Evolutionary conservation across 2,113 vertebrate genomes (phyloP).

Genomic region (Petrocephalus microphthalmus): DNA sequence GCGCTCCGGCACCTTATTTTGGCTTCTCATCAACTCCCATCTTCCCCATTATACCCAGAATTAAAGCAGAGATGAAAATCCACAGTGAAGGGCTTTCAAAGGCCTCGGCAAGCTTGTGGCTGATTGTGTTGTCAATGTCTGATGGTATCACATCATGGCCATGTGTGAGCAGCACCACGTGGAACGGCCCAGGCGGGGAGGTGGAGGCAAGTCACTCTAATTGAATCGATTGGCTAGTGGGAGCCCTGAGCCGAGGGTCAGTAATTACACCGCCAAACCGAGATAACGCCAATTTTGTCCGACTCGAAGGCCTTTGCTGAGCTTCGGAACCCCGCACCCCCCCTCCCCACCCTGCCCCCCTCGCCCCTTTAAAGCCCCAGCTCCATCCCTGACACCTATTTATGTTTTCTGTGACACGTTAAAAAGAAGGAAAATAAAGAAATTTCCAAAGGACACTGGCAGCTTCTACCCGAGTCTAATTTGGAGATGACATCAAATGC

Average conservation of each 20-base stretch:
- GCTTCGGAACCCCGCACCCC: not conserved
- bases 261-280: constrained; percentile 8
- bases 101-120: not conserved
- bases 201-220: constrained; percentile 10
- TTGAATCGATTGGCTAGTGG: constrained; percentile 19
- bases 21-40: constrained; percentile 1
- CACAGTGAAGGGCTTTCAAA: not conserved
- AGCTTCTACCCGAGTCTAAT: not conserved
- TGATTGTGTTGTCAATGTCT: constrained; percentile 13
- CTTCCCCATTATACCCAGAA: not conserved
- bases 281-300: constrained; percentile 17
- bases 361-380: not conserved
- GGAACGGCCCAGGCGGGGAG: not conserved
- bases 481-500: constrained; percentile 2
- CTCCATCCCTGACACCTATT: not conserved
- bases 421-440: not conserved
- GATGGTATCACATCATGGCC: constrained; percentile 13
- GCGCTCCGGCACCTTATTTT: not conserved
- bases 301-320: not conserved
- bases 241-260: constrained; percentile 21
- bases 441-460: not conserved
- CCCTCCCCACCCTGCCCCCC: not conserved
- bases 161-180: not conserved
- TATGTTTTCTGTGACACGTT: not conserved
- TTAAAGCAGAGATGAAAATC: not conserved